Base-by-base conservation (phyloP, 2,888 invertebrate genomes). In the Tenthredo distinguenda region DNA sequence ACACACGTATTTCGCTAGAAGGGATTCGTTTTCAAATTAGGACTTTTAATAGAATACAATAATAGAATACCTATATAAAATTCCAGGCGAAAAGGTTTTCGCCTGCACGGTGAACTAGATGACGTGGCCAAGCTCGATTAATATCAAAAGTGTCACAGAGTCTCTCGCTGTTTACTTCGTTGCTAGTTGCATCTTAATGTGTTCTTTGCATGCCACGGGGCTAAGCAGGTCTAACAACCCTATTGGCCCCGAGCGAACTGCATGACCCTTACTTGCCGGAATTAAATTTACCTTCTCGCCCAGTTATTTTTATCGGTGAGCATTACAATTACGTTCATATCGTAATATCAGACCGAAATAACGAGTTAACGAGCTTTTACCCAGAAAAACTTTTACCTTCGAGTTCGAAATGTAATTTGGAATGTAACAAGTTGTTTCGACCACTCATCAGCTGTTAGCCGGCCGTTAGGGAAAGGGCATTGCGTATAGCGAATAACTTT, bases 111-210 rank as follows among this genome's bases (percentile, higher is more conserved):
- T 10, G 68, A 50, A 68, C 43, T n/a, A 34, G 10, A 34, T 47
- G 31, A 83, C 83, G 65, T 83, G 34, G 83, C 68, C 31, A 65
- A 31, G 31, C 83, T 71, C 85, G 87, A 87, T 87, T 88, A 87
- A 89, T 87, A 87, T 85, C 85, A 84, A 83, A 86, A 87, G 87
- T 88, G 87, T 88, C 88, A 87, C 87, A 86, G 86, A 87, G 87
- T 58, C 47, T 68, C 58, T 58, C 18, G 68, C 83, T 47, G 50
- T 37, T 47, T 83, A 83, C 85, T 85, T 87, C 74, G 86, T 85
- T 85, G 84, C 86, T 77, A 84, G 87, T 86, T 88, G 88, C 87
- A 87, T 87, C 87, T 40, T 87, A 89, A 89, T 88, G 88, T 85
- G 87, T 86, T 87, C 87, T 86, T 87, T 87, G 88, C 88, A 89